These are phyloP conservation scores for Abramis brama DNA, from an alignment of 2,113 vertebrate species.

Conservation along the genomic window DNA sequence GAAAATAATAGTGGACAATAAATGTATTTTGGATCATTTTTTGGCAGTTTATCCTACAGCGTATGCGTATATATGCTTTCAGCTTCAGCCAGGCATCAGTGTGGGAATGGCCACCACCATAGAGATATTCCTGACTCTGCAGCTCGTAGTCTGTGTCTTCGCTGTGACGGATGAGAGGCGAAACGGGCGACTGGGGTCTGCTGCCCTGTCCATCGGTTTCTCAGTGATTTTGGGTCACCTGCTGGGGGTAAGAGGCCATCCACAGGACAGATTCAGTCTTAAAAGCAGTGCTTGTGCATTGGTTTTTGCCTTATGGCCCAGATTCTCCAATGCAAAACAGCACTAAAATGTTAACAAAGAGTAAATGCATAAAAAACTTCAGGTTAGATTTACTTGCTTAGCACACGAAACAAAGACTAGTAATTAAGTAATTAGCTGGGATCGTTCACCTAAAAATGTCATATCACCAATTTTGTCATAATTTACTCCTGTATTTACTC, in stretches of 20 bases:
- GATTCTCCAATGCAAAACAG: neutral
- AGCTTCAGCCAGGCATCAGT: constrained; percentile 91
- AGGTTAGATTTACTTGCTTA: neutral
- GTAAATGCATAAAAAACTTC: too few relatives aligned
- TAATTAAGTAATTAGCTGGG: neutral
- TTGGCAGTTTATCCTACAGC: neutral
- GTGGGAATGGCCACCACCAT: constrained; percentile 90
- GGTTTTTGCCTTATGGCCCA: neutral
- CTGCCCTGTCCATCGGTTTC: constrained; percentile 89
- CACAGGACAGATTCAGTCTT: neutral
- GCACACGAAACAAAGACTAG: neutral
- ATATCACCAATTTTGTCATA: neutral
- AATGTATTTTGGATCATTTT: neutral
- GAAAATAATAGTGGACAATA: neutral
- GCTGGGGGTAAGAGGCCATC: constrained; percentile 84
- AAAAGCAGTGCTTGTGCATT: neutral
- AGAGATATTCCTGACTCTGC: constrained; percentile 92
- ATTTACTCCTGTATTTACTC: neutral
- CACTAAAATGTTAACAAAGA: neutral
- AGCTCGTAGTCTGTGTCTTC: constrained; percentile 91
- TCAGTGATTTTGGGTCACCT: constrained; percentile 92
- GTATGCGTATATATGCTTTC: neutral
- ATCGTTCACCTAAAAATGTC: neutral
- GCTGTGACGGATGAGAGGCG: constrained; percentile 90
- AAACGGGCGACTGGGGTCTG: constrained; percentile 85